phyloP scores from a whole-genome alignment of 2,113 vertebrate species.

The Anolis carolinensis region DNA sequence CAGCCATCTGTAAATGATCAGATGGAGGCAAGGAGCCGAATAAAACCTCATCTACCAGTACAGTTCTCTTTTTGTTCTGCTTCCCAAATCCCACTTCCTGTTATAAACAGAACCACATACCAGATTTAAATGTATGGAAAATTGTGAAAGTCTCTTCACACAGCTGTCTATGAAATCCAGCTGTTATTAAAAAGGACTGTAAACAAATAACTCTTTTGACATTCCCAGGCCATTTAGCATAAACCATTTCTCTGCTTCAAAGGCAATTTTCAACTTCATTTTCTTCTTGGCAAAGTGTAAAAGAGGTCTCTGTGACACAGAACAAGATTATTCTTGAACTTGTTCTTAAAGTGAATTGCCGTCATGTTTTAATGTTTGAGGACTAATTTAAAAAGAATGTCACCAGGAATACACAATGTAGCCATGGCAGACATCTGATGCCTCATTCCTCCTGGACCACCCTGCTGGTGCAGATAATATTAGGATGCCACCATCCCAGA shows the following conservation, averaged over 20 bases:
- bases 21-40: conserved; percentile 60
- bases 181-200: conserved; percentile 50
- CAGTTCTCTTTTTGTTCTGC: conserved; percentile 67
- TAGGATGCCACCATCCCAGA: background rate
- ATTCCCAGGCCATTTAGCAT: conserved; percentile 40
- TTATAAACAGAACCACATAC: conserved; percentile 65
- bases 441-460: background rate
- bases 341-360: conserved; percentile 49
- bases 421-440: too few species aligned
- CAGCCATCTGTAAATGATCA: conserved; percentile 76
- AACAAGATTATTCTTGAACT: conserved; percentile 45
- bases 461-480: background rate
- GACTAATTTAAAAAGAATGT: background rate
- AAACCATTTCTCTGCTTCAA: conserved; percentile 45
- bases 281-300: conserved; percentile 42
- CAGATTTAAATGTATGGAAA: conserved; percentile 50
- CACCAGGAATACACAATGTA: background rate
- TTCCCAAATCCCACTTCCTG: conserved; percentile 64
- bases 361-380: conserved; percentile 19
- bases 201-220: conserved; percentile 50
- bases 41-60: conserved; percentile 60
- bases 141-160: conserved; percentile 20
- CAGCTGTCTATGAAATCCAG: conserved; percentile 43
- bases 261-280: background rate
- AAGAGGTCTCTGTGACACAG: conserved; percentile 57